Base-by-base conservation (phyloP, 2,888 invertebrate species). In the Amphipyra berbera region DNA sequence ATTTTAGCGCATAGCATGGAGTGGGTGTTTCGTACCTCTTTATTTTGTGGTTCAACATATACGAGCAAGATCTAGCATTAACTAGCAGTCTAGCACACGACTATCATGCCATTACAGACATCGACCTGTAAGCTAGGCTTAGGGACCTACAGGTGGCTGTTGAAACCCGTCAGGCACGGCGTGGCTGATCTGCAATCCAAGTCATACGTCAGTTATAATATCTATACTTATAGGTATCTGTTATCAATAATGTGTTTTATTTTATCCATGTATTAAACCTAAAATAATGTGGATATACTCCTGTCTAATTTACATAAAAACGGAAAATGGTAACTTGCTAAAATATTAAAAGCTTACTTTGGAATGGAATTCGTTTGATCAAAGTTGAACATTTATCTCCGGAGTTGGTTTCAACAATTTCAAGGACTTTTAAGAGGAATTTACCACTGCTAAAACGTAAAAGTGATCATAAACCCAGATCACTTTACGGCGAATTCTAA, bases 171-270 rank as follows among this genome's bases (percentile, higher is more conserved):
- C 66, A 82, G 86, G 59, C 85, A 82, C 78, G 92, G 92, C 78
- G 84, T 87, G 73, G 86, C 83, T 56, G 89, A 89, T 88, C 93
- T 93, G 93, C 73, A 92, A 92, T 82, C 69, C 78, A 78, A 82
- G 72, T 62, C 61, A 73, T 77, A 70, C 61, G 70, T 73, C 35
- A 59, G 42, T 35, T 61, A 46, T 21, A 21, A 21, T 21, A 21
- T 21, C 21, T 55, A 53, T 15, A 46, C n/a, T n/a, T n/a, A n/a
- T n/a, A n/a, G n/a, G n/a, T 64, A 42, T 13, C 13, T 46, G 37
- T 46, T 14, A 15, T 35, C 15, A 47, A 41, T 47, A 1, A 33
- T 41, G 15, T 33, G 40, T 33, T 56, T n/a, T 33, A 15, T 10
- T 37, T 30, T 9, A 8, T 12, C 9, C 9, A 41, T 46, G 7